These are phyloP conservation scores for Damaliscus lunatus DNA, from an alignment of 2,113 vertebrate species.

Conservation along the genomic window DNA sequence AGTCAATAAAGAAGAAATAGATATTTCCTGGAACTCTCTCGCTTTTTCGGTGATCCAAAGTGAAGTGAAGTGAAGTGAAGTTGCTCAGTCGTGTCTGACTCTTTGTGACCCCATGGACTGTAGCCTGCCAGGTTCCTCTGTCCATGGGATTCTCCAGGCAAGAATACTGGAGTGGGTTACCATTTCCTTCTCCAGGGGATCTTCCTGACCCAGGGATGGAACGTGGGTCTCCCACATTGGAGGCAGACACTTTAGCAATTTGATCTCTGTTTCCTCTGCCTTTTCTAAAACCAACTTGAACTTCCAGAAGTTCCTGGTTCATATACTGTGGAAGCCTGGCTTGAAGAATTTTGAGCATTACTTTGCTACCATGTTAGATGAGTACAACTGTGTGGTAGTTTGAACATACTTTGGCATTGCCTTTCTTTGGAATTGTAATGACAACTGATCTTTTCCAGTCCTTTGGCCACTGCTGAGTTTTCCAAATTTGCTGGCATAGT, in stretches of 20 bases:
- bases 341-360: not conserved
- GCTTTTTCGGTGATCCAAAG: not conserved
- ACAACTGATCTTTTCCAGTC: not conserved
- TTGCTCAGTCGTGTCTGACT: fast-evolving
- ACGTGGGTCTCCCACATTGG: too few species aligned
- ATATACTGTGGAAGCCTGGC: not conserved
- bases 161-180: too few species aligned
- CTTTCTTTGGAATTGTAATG: not conserved
- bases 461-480: not conserved
- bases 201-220: too few species aligned
- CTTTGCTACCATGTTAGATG: not conserved
- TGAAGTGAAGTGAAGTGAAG: too few species aligned
- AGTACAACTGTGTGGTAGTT: not conserved
- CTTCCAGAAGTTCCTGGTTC: not conserved
- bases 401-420: not conserved
- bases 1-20: not conserved
- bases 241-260: not conserved
- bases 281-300: not conserved
- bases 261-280: not conserved
- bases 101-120: too few species aligned
- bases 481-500: not conserved
- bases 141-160: too few species aligned
- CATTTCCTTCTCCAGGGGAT: too few species aligned
- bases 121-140: too few species aligned
- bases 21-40: not conserved